Evolutionary conservation across 2,797 vertebrate species (phyloP).

Genomic region (Falco peregrinus): DNA sequence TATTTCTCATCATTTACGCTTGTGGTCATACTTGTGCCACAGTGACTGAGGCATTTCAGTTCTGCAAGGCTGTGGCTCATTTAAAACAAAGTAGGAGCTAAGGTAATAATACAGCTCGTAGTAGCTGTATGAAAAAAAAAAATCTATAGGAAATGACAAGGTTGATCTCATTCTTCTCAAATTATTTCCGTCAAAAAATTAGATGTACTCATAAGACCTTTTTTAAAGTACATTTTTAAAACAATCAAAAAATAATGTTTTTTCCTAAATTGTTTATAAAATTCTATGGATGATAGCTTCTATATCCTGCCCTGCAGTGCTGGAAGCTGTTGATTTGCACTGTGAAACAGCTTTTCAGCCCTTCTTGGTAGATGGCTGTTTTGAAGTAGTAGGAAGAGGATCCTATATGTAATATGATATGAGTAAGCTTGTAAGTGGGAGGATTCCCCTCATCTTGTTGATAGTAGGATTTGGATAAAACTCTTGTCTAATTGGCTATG

Average conservation of each 20-base stretch:
- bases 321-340: background rate
- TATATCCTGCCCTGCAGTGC: background rate
- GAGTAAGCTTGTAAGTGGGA: background rate
- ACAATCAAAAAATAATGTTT: rapidly evolving
- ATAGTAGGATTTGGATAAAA: background rate
- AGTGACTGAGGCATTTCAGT: background rate
- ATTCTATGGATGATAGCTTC: background rate
- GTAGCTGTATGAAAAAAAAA: background rate
- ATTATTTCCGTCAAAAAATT: background rate
- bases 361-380: background rate
- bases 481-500: background rate
- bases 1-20: background rate
- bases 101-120: rapidly evolving
- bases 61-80: background rate
- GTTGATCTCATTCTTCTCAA: background rate
- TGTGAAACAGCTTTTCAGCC: background rate
- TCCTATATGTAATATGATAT: background rate
- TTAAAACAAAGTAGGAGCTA: background rate
- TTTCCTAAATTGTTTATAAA: background rate
- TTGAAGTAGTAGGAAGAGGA: background rate
- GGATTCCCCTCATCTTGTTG: background rate
- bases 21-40: rapidly evolving
- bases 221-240: background rate
- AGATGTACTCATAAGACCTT: background rate
- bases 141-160: background rate